Conservation (phyloP, 2,888 invertebrate species). For the Antheraea assamensis region DNA sequence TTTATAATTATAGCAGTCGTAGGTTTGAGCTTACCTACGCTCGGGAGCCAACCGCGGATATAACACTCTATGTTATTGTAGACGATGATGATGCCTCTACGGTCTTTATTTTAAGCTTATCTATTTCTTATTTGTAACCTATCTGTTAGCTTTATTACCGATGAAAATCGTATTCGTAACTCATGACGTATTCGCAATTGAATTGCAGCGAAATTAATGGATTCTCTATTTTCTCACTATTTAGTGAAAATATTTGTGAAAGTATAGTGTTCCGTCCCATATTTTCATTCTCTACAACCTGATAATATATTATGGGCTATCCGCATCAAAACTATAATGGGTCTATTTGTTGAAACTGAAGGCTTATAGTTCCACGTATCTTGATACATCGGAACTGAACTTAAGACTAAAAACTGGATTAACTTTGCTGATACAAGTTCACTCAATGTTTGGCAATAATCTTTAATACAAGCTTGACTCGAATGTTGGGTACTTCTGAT, state of each 20-base stretch:
- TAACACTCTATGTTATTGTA: slow-evolving; percentile 4
- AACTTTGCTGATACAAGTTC: too few species aligned
- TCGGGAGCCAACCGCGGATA: not conserved
- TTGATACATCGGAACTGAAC: too few species aligned
- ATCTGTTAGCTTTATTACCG: too few species aligned
- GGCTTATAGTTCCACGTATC: too few species aligned
- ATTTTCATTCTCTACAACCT: too few species aligned
- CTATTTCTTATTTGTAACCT: not conserved
- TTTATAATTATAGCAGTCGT: slow-evolving; percentile 8
- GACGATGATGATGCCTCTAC: not conserved
- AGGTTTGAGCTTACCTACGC: slow-evolving; percentile 6
- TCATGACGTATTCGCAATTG: not conserved
- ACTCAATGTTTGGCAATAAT: not conserved
- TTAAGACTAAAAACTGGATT: too few species aligned
- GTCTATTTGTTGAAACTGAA: too few species aligned
- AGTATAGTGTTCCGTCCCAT: too few species aligned
- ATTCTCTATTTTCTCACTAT: too few species aligned
- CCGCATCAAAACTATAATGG: too few species aligned
- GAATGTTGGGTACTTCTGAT: not conserved
- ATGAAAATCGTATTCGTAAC: not conserved
- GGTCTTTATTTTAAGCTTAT: not conserved
- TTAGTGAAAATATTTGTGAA: too few species aligned
- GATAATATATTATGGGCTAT: too few species aligned
- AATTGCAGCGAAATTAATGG: not conserved
- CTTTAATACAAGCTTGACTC: not conserved